These are phyloP conservation scores for Teleiodes luculella DNA, from an alignment of 2,888 invertebrate species.

Conservation along the genomic window DNA sequence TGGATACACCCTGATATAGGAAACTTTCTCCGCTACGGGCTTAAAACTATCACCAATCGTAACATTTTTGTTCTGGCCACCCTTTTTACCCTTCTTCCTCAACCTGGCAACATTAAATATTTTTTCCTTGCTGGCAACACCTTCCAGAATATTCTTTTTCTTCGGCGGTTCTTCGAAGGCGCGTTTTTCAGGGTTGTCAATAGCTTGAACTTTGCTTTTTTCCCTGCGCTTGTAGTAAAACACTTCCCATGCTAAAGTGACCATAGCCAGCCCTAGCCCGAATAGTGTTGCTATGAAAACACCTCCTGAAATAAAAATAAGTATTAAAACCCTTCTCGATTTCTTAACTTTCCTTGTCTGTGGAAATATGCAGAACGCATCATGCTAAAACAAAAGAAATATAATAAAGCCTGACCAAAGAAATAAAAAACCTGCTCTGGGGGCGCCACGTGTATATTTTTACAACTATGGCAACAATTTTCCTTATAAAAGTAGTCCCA, in stretches of 20 bases:
- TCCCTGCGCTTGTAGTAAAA: conserved; percentile 84
- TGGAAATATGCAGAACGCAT: no score
- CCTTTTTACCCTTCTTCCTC: conserved; percentile 32
- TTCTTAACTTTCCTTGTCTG: no score
- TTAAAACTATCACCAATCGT: conserved; percentile 71
- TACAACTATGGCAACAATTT: no score
- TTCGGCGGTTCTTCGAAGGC: conserved; percentile 38
- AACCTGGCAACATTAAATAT: conserved; percentile 35
- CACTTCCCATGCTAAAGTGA: conserved; percentile 89
- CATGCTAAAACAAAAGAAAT: no score
- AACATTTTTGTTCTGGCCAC: conserved; percentile 35
- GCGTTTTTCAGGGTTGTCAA: conserved; percentile 40
- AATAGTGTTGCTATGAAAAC: conserved; percentile 94
- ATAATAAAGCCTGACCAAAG: no score
- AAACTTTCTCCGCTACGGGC: conserved; percentile 54
- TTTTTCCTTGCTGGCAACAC: conserved; percentile 25
- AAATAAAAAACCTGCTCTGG: no score
- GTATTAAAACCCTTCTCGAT: no score
- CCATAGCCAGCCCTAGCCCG: conserved; percentile 90
- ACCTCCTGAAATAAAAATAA: conserved; percentile 79
- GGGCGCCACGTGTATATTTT: no score
- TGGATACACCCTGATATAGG: conserved; percentile 65
- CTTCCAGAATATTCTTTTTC: conserved; percentile 21
- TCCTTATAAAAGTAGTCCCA: no score
- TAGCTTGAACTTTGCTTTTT: conserved; percentile 52